A percentile compares a stretch with the other conserved stretches of the same genome.
Conservation (phyloP, 1,140 invertebrate genomes). For the Bathynomus jamesi region DNA sequence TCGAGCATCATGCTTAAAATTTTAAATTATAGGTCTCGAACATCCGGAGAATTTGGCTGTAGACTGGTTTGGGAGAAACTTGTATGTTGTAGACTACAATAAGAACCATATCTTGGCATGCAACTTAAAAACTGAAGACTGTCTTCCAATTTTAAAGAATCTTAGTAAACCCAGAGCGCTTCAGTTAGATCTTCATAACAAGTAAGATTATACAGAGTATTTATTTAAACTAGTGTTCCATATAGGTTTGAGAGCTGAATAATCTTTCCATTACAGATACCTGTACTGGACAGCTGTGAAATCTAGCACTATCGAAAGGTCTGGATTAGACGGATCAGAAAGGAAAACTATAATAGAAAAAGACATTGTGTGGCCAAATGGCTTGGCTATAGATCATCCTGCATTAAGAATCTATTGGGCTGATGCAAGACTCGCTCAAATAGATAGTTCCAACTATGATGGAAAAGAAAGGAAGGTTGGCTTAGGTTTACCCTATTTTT, state of each 20-base stretch:
- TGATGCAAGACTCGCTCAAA: conserved; percentile 57
- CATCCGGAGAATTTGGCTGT: conserved; percentile 57
- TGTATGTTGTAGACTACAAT: conserved; percentile 70
- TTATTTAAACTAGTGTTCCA: neutral
- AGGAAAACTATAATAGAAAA: conserved; percentile 42
- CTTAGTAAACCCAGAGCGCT: conserved; percentile 55
- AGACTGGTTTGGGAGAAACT: conserved; percentile 67
- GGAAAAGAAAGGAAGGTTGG: conserved; percentile 58
- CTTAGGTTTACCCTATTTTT: neutral
- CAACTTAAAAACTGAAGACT: conserved; percentile 55
- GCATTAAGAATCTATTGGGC: conserved; percentile 56
- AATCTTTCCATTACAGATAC: neutral
- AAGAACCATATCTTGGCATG: conserved; percentile 54
- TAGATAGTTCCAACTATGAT: conserved; percentile 75
- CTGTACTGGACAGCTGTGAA: conserved; percentile 29
- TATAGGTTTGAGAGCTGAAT: no score
- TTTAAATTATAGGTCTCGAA: neutral
- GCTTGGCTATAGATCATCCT: conserved; percentile 55
- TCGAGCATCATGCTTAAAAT: no score
- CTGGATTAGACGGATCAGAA: conserved; percentile 49
- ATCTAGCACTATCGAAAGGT: conserved; percentile 43
- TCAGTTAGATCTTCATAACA: conserved; percentile 57
- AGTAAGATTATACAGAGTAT: conserved; percentile 38
- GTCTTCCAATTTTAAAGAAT: conserved; percentile 64
- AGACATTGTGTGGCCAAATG: conserved; percentile 59